Evolutionary conservation across 1,140 invertebrate species (phyloP).

Genomic region (Melitaea cinxia): DNA sequence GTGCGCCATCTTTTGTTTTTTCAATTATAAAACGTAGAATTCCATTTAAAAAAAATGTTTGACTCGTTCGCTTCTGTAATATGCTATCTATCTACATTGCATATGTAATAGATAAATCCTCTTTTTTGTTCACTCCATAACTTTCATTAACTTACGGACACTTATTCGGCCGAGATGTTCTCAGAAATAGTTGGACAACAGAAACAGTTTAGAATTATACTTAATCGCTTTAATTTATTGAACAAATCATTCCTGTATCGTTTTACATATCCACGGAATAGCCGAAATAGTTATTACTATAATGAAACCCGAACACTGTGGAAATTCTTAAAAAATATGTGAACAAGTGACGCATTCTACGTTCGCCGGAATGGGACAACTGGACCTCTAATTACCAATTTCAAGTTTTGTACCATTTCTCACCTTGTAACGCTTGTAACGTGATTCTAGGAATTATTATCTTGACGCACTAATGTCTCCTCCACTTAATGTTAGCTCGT

Average conservation of each 20-base stretch:
- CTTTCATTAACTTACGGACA: background rate
- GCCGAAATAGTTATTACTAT: slow-evolving; percentile 14
- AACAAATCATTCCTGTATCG: slow-evolving; percentile 3
- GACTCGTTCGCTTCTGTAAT: slow-evolving; percentile 26
- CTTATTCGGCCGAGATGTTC: background rate
- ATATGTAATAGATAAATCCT: background rate
- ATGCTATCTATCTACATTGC: background rate
- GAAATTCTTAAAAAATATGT: slow-evolving; percentile 47
- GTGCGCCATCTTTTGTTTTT: slow-evolving; percentile 53
- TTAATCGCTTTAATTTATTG: slow-evolving; percentile 4
- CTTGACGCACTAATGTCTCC: slow-evolving; percentile 56
- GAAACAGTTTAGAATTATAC: background rate
- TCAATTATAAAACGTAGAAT: slow-evolving; percentile 52
- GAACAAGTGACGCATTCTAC: slow-evolving; percentile 53
- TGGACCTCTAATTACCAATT: slow-evolving; percentile 60
- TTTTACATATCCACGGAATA: slow-evolving; percentile 12
- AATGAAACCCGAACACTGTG: slow-evolving; percentile 32
- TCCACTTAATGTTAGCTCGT: slow-evolving; percentile 55
- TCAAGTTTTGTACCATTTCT: slow-evolving; percentile 55
- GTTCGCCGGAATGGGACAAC: slow-evolving; percentile 36
- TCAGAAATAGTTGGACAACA: background rate
- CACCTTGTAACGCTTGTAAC: slow-evolving; percentile 57
- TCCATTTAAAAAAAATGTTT: slow-evolving; percentile 45
- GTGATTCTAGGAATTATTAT: slow-evolving; percentile 69
- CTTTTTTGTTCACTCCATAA: background rate